Base-by-base conservation (phyloP, 1,140 invertebrate species). In the Sycobia sp. region DNA sequence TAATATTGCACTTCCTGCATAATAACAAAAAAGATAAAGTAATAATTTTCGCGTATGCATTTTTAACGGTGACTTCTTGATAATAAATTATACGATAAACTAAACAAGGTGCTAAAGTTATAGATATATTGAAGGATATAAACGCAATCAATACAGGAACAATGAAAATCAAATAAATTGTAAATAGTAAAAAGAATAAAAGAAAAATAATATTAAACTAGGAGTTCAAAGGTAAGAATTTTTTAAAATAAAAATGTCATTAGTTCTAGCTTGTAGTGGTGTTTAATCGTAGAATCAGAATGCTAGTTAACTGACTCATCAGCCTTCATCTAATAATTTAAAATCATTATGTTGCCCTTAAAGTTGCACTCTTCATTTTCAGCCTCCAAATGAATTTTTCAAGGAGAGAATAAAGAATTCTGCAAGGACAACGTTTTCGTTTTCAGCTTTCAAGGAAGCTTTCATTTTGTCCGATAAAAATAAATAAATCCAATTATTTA, bases 331-430 rank as follows among this genome's bases (percentile, higher is more conserved):
- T 23, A 62, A 62, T 38, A 47, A 62, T 62, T 55, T 41, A 38
- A 55, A 54, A 43, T 36, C 43, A 54, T 20, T 32, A 16, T 62
- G 47, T 62, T 54, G 29, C 32, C 60, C 51, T 54, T 62, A 62
- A 36, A 11, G 44, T 22, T 20, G 11, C 16, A 34, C 18, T 55
- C 55, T 62, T 54, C 23, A 54, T 54, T 44, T 55, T 29, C 18
- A 34, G 8, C 51, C 51, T 62, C 34, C 11, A 55, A 47, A 25
- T 44, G 18, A 46, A 4, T 54, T 11, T 38, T 27, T 23, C 60
- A 46, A 57, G 54, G 39, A 22, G 7, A 16, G 10, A 44, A 56
- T 56, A 32, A 22, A 20, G 16, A 46, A 27, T 32, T 9, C 34
- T 11, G 22, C 32, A 13, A 13, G 2, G 8, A 14, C 4, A 2